Percentiles rank a stretch among this genome's conserved stretches.
Evolutionary conservation across 2,113 vertebrate genomes (phyloP).

Genomic region (Aegypius monachus): DNA sequence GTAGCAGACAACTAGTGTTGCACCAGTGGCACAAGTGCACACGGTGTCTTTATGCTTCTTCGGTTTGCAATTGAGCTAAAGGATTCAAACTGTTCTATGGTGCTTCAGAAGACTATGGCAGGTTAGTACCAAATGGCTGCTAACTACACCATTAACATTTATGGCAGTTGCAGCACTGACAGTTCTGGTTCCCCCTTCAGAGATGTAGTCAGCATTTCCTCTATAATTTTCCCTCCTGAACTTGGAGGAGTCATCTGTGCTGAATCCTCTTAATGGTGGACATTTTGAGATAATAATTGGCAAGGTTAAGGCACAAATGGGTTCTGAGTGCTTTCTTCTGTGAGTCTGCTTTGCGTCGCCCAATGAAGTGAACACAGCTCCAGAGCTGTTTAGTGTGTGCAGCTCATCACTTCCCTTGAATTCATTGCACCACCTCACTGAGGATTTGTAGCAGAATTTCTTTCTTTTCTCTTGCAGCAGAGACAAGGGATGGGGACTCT

Average conservation of each 20-base stretch:
- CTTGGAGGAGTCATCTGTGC: neutral
- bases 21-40: neutral
- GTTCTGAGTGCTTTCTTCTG: neutral
- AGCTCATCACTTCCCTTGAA: rapidly evolving
- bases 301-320: neutral
- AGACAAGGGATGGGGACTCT: neutral
- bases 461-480: neutral
- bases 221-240: rapidly evolving
- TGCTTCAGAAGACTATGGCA: neutral
- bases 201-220: neutral
- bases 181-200: neutral
- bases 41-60: neutral
- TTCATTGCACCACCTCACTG: rapidly evolving
- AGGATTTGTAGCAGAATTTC: neutral
- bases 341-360: rapidly evolving
- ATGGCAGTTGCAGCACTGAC: neutral
- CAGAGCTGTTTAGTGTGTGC: rapidly evolving
- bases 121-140: neutral
- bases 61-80: neutral
- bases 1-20: too few relatives aligned
- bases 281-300: neutral
- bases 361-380: neutral
- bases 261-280: neutral
- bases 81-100: neutral
- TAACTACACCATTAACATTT: too few relatives aligned